A percentile compares a stretch with the other conserved stretches of the same genome.
phyloP scores from a whole-genome alignment of 2,113 vertebrate species.

The Psilopsiagon aurifrons region DNA sequence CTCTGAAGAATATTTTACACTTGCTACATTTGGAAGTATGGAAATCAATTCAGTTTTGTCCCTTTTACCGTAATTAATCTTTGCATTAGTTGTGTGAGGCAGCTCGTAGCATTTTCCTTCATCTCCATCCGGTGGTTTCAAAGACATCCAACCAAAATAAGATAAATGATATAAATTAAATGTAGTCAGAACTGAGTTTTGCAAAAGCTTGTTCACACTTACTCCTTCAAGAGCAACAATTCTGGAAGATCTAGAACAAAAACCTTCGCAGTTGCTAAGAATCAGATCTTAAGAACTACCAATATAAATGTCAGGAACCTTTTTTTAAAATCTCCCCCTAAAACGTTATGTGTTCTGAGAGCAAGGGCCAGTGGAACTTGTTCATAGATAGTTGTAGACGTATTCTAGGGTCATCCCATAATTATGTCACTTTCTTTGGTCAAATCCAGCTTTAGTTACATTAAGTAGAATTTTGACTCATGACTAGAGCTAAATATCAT shows the following conservation, averaged over 20 bases:
- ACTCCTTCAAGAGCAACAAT: not conserved
- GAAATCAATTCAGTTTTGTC: constrained; percentile 11
- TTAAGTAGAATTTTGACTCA: not conserved
- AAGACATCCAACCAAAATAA: not conserved
- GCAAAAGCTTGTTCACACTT: not conserved
- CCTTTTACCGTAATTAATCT: constrained; percentile 12
- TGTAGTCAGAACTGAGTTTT: not conserved
- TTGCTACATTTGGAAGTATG: constrained; percentile 15
- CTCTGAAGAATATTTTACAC: constrained; percentile 41
- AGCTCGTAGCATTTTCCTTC: not conserved
- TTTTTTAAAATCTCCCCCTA: not conserved
- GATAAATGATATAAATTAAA: not conserved
- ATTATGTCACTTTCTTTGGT: not conserved
- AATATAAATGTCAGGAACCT: not conserved
- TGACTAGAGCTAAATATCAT: not conserved
- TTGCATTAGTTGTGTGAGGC: not conserved
- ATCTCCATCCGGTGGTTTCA: not conserved
- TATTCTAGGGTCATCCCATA: not conserved
- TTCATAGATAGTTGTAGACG: not conserved
- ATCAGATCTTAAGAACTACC: not conserved
- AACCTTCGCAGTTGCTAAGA: not conserved
- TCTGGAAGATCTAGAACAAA: not conserved
- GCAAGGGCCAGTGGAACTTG: not conserved
- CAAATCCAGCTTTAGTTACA: not conserved
- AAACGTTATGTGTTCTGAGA: not conserved